Evolutionary conservation across 2,797 vertebrate species (phyloP).

Genomic region (Paguma larvata): DNA sequence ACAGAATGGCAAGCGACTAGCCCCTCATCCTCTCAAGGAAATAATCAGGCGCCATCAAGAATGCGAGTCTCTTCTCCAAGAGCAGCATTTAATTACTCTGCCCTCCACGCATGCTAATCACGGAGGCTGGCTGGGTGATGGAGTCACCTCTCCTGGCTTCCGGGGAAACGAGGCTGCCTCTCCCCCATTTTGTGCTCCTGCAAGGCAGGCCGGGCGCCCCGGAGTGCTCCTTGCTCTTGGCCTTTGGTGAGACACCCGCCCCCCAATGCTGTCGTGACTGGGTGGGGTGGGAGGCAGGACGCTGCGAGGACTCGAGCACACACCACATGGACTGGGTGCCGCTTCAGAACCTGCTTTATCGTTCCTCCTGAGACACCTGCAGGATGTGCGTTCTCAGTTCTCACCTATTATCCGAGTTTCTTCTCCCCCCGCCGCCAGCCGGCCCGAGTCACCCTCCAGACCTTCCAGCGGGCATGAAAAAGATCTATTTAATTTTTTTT

Average conservation of each 20-base stretch:
- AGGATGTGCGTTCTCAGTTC: not conserved
- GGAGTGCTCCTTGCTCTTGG: not conserved
- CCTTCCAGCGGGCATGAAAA: not conserved
- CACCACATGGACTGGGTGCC: not conserved
- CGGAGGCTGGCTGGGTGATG: not conserved
- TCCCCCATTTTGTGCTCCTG: not conserved
- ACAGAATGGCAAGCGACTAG: not conserved
- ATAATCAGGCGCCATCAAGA: slow-evolving; percentile 53
- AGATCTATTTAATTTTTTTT: not conserved
- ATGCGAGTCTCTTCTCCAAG: slow-evolving; percentile 1
- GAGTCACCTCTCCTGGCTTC: slow-evolving; percentile 19
- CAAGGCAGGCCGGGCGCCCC: not conserved
- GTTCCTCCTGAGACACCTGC: not conserved
- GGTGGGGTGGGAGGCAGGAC: not conserved
- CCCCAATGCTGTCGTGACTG: not conserved
- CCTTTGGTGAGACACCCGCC: not conserved
- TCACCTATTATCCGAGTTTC: accelerated
- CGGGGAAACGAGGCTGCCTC: not conserved
- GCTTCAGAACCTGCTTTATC: not conserved
- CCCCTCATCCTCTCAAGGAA: slow-evolving; percentile 49
- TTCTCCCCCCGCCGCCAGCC: not conserved
- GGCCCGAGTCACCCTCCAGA: not conserved
- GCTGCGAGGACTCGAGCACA: accelerated
- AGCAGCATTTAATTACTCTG: slow-evolving; percentile 62
- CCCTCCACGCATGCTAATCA: slow-evolving; percentile 48